These are phyloP conservation scores for Chloroclystis v-ata DNA, from an alignment of 2,888 invertebrate genomes.

Conservation along the genomic window DNA sequence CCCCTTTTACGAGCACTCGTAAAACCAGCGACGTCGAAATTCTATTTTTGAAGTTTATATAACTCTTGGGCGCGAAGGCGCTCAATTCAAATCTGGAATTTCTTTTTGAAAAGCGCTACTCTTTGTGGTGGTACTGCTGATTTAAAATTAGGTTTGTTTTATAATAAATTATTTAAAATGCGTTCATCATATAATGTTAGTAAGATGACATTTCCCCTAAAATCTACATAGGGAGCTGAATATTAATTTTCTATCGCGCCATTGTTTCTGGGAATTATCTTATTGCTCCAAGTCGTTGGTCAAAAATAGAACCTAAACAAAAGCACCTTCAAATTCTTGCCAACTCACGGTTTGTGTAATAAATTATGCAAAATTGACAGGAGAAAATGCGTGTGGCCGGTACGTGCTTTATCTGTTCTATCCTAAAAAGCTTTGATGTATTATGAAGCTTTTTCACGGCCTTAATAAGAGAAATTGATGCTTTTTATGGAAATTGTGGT, in stretches of 20 bases:
- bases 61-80: conserved; percentile 43
- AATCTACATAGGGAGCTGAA: no score
- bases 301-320: conserved; percentile 1
- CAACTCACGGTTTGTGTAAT: conserved; percentile 50
- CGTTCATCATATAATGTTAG: no score
- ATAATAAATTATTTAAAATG: no score
- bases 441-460: conserved; percentile 20
- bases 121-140: no score
- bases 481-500: conserved; percentile 9
- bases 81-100: conserved; percentile 47
- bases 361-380: conserved; percentile 50
- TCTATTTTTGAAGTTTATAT: conserved; percentile 67
- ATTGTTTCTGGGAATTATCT: not conserved
- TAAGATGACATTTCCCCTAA: no score
- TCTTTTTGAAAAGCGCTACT: conserved; percentile 38
- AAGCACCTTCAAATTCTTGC: not conserved
- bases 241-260: no score
- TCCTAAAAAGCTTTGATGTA: conserved; percentile 32
- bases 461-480: conserved; percentile 9
- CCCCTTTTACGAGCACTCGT: conserved; percentile 59
- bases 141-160: no score
- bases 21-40: conserved; percentile 56
- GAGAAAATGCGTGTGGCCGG: conserved; percentile 40
- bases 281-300: not conserved
- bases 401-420: conserved; percentile 39